Conservation (phyloP, 2,888 invertebrate genomes). For the Eupithecia tripunctaria region DNA sequence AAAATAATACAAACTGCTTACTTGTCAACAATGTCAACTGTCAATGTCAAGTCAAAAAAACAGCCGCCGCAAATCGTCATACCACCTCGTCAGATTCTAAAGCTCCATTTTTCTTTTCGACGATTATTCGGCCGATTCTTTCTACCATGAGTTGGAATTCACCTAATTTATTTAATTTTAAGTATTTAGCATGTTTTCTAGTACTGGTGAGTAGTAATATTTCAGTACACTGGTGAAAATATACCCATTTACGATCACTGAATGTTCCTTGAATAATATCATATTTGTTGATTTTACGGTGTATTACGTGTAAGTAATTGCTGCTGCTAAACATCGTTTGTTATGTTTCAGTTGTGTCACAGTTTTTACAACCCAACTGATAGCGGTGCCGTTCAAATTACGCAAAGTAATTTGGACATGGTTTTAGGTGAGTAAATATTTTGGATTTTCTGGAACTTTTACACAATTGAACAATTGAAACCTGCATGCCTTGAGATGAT, state of each 20-base stretch:
- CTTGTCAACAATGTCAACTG: conserved; percentile 1
- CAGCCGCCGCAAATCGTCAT: conserved; percentile 5
- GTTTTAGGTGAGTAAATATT: conserved; percentile 88
- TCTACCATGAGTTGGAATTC: conserved; percentile 60
- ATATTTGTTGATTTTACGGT: conserved; percentile 72
- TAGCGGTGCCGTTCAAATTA: conserved; percentile 93
- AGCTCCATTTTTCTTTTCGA: conserved; percentile 50
- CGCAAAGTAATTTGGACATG: conserved; percentile 92
- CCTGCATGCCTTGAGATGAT: neutral
- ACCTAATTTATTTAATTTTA: conserved; percentile 60
- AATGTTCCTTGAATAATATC: conserved; percentile 46
- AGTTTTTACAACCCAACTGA: conserved; percentile 90
- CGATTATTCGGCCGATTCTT: conserved; percentile 41
- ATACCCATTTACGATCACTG: conserved; percentile 16
- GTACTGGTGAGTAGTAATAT: conserved; percentile 67
- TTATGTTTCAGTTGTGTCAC: conserved; percentile 80
- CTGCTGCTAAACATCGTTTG: conserved; percentile 57
- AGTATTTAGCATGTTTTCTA: conserved; percentile 61
- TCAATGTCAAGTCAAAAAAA: conserved; percentile 1
- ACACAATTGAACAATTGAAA: too few relatives aligned
- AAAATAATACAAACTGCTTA: conserved; percentile 1
- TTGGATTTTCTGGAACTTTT: conserved; percentile 45
- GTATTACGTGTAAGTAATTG: conserved; percentile 69
- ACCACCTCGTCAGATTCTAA: conserved; percentile 31
- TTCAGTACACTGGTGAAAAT: conserved; percentile 1